These are phyloP conservation scores for Proisotoma minuta DNA, from an alignment of 2,888 invertebrate species.

Conservation along the genomic window DNA sequence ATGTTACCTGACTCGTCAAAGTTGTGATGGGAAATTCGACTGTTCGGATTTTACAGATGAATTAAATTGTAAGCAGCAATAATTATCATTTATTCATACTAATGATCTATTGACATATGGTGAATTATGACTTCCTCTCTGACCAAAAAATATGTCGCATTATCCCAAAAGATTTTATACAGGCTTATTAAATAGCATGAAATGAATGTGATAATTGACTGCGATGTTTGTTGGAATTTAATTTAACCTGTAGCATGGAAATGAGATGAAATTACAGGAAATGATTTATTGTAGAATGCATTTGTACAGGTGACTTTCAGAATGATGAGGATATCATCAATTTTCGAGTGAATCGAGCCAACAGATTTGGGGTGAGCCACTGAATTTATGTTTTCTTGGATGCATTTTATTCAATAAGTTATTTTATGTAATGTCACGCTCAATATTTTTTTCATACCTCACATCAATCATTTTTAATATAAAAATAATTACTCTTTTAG, in stretches of 20 bases:
- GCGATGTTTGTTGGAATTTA: neutral
- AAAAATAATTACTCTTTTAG: no score
- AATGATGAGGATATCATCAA: conserved; percentile 47
- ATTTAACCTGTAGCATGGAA: neutral
- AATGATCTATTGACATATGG: neutral
- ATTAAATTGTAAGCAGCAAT: conserved; percentile 49
- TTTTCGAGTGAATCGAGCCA: conserved; percentile 48
- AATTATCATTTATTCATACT: neutral
- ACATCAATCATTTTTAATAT: no score
- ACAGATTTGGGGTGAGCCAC: conserved; percentile 35
- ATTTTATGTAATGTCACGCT: no score
- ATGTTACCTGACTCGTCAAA: conserved; percentile 51
- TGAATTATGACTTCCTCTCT: neutral
- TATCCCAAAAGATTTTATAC: no score
- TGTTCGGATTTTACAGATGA: conserved; percentile 53
- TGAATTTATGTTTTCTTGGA: neutral
- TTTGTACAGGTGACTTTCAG: conserved; percentile 48
- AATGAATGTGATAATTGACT: neutral
- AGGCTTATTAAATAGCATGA: no score
- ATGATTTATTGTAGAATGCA: neutral
- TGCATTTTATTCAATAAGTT: neutral
- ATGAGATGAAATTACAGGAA: neutral
- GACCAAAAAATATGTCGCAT: no score
- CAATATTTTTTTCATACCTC: no score
- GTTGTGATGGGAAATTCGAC: conserved; percentile 53